Evolutionary conservation across 2,797 vertebrate genomes (phyloP).

Genomic region (Clangula hyemalis): DNA sequence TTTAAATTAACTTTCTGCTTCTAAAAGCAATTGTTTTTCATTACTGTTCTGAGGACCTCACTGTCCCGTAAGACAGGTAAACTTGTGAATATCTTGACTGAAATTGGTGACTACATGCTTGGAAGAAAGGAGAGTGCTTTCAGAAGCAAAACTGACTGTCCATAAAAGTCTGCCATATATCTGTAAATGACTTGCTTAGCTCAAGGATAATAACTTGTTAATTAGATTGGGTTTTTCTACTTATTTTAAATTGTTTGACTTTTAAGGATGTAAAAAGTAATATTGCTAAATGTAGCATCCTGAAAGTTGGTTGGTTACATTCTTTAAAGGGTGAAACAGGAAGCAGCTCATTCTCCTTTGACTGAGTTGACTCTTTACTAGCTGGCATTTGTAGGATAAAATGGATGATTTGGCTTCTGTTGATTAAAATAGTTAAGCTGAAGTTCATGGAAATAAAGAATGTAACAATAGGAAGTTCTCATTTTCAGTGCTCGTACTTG

Average conservation of each 20-base stretch:
- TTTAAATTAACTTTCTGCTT: background rate
- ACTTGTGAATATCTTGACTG: background rate
- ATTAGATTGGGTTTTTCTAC: background rate
- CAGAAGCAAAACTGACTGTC: background rate
- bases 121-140: background rate
- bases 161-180: background rate
- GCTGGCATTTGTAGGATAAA: background rate
- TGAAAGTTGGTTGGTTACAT: background rate
- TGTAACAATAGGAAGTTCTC: background rate
- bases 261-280: background rate
- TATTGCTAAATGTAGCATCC: background rate
- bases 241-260: background rate
- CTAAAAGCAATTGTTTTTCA: background rate
- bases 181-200: background rate
- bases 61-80: background rate
- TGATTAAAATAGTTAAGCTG: conserved; percentile 27
- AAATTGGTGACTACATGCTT: background rate
- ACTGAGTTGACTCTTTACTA: conserved; percentile 44
- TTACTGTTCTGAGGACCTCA: background rate
- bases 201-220: background rate
- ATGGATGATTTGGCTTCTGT: conserved; percentile 47
- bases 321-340: conserved; percentile 6
- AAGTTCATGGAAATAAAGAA: conserved; percentile 28
- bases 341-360: conserved; percentile 41
- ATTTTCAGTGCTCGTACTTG: background rate